Evolutionary conservation across 1,140 invertebrate species (phyloP), one percentile per base, ranked within the genome.

Genomic region (Metaphire vulgaris): DNA sequence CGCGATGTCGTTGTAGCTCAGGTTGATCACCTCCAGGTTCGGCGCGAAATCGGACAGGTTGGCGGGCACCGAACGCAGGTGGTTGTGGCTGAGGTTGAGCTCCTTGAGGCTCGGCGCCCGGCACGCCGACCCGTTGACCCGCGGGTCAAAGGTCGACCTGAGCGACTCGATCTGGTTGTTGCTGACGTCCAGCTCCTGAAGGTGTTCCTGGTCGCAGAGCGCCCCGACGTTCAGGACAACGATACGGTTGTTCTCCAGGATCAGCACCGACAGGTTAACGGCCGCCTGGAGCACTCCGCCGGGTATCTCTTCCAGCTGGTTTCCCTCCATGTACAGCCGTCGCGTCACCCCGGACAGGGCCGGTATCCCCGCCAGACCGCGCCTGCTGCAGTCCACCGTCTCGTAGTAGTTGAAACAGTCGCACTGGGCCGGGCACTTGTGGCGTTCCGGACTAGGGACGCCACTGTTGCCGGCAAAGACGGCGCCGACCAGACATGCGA

Each of bases 271-370:
- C 2, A 80, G 73, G 28, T 72, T 75, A 31, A 41, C 32, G 70
- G 64, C 70, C 69, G 70, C 77, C 34, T 30, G 15, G 80, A 79
- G 71, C 2, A 30, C 41, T 12, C 76, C 77, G 16, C 29, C 64
- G 28, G 75, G 31, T 6, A 79, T 31, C 26, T 64, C 30, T 33
- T 31, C 71, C 56, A 79, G 31, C 29, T 56, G 64, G 30, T 79
- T 79, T n/a, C 64, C 69, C 26, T 77, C 77, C 66, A 79, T 26
- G 66, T 77, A 76, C 69, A 79, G 77, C 33, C 66, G 33, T n/a
- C 34, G 28, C 28, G 77, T 74, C 26, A 67, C 41, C 67, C 69
- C 66, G 41, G 77, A 77, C 6, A 77, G 77, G 1, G 34, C 32
- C 21, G 76, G 77, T 1, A 79, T n/a, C 21, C 34, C 21, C 1